Conservation (phyloP, 2,888 invertebrate genomes). For the Leucophenga maculata region DNA sequence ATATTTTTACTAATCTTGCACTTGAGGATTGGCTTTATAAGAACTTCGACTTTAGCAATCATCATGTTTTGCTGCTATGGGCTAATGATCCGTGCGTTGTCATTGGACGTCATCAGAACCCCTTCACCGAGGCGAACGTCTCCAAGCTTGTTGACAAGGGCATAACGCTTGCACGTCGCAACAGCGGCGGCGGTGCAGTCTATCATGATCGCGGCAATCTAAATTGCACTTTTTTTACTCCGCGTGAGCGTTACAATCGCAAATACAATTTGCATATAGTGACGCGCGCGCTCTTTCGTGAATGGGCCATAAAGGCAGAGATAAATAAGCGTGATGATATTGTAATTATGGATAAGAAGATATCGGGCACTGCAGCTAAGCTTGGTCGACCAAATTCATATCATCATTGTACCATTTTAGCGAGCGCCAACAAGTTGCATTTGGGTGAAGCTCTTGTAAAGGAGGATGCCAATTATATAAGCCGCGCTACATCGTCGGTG, state of each 20-base stretch:
- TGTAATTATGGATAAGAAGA: slow-evolving; percentile 82
- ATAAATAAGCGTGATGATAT: slow-evolving; percentile 91
- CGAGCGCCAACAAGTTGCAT: slow-evolving; percentile 85
- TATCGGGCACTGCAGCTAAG: slow-evolving; percentile 97
- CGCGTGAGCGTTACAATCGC: slow-evolving; percentile 86
- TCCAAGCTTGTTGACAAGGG: slow-evolving; percentile 78
- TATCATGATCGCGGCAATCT: slow-evolving; percentile 96
- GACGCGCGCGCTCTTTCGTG: slow-evolving; percentile 84
- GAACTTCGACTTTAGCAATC: slow-evolving; percentile 86
- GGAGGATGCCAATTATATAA: slow-evolving; percentile 85
- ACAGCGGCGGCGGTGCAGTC: slow-evolving; percentile 96
- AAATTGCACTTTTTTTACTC: slow-evolving; percentile 93
- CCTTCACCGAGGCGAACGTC: slow-evolving; percentile 93
- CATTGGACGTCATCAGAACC: slow-evolving; percentile 96
- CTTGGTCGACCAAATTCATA: slow-evolving; percentile 91
- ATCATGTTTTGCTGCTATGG: slow-evolving; percentile 92
- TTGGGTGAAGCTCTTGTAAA: slow-evolving; percentile 82
- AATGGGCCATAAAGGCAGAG: slow-evolving; percentile 84
- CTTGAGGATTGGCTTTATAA: slow-evolving; percentile 96
- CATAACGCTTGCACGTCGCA: slow-evolving; percentile 87
- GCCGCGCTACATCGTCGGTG: slow-evolving; percentile 89
- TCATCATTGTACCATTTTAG: slow-evolving; percentile 96
- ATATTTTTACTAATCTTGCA: slow-evolving; percentile 94
- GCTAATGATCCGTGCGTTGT: slow-evolving; percentile 95
- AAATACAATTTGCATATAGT: slow-evolving; percentile 91